Evolutionary conservation across 1,140 invertebrate species (phyloP), one percentile per base, ranked within the genome.

Genomic region (Phocides pigmalion): DNA sequence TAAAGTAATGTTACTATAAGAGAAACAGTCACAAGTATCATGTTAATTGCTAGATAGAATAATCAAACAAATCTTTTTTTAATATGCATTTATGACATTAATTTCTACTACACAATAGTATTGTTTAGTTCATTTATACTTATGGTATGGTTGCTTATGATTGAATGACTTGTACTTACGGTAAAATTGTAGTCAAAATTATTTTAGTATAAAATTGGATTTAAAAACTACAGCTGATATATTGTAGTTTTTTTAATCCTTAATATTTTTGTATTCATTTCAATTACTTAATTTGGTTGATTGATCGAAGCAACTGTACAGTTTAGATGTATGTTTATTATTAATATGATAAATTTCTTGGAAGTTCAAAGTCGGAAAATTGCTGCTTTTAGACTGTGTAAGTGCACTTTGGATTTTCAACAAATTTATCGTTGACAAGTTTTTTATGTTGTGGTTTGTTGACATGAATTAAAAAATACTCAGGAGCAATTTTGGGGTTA

Each of bases 271-370:
- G 25, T 28, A 28, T 28, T 28, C 25, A 3, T 28, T 28, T 28
- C 5, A 28, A 28, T 28, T 2, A 28, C 5, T 28, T 1, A 3
- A 3, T 8, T 28, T 4, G 1, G 5, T 28, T 8, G 1, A 28
- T 28, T 28, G 4, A 8, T 8, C 25, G 5, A 28, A 56, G 15
- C 42, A 54, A 37, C 15, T 28, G 20, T 28, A 16, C 46, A 22
- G 19, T 16, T 39, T 56, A 25, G 25, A 41, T 66, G 47, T 69
- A 64, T 39, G 35, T 65, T 54, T 25, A 50, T 32, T 54, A 66
- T 64, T 77, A 47, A 56, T 37, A 50, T 51, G 83, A 86, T 82
- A 84, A 70, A 74, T 71, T 72, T 84, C 80, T 86, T 75, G 83
- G 81, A 86, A 74, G 70, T 75, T 74, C 72, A 73, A 84, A 81